These are phyloP conservation scores for Paguma larvata DNA, from an alignment of 2,797 vertebrate species.

Conservation along the genomic window DNA sequence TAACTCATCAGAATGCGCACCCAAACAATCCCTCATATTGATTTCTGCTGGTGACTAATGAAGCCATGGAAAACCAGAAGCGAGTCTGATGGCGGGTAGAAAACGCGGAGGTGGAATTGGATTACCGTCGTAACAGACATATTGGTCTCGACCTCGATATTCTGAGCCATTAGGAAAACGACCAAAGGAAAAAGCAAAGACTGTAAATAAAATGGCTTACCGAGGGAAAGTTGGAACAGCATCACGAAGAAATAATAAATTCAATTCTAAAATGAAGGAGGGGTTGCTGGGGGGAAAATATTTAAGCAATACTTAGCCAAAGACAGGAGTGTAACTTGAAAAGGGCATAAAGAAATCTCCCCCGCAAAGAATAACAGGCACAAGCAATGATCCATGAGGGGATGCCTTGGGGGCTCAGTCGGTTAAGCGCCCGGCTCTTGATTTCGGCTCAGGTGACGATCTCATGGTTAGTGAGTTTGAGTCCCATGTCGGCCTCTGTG, in stretches of 20 bases:
- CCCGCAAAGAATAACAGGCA: not conserved
- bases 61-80: not conserved
- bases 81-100: not conserved
- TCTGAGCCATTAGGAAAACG: not conserved
- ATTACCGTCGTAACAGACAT: not conserved
- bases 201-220: not conserved
- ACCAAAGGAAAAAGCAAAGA: not conserved
- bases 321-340: not conserved
- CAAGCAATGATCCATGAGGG: not conserved
- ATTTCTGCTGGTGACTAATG: not conserved
- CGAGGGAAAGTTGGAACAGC: not conserved
- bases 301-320: not conserved
- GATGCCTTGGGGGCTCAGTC: too few species aligned
- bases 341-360: constrained; percentile 58
- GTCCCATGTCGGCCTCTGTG: too few species aligned
- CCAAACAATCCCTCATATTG: not conserved
- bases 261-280: not conserved
- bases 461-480: too few species aligned
- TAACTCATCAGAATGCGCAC: not conserved
- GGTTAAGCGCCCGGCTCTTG: too few species aligned
- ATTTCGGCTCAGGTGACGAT: too few species aligned
- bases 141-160: not conserved
- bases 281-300: not conserved
- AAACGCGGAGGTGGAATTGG: not conserved
- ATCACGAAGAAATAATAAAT: not conserved